These are phyloP conservation scores for Mallotus villosus DNA, from an alignment of 2,797 vertebrate genomes.

Conservation along the genomic window DNA sequence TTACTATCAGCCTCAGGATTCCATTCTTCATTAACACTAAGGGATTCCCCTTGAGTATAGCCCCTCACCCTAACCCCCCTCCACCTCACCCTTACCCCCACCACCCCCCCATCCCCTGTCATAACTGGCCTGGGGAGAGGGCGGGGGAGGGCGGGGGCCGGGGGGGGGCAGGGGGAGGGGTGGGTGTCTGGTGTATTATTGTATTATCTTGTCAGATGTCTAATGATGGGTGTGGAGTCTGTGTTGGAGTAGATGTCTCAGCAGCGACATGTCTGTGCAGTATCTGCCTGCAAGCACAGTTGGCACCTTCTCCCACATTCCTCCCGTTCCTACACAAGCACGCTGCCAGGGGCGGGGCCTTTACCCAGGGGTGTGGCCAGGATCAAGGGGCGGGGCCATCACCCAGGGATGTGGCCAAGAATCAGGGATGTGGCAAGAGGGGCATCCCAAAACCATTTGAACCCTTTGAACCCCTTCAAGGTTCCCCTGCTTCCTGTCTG, in stretches of 20 bases:
- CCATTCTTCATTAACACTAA: constrained; percentile 74
- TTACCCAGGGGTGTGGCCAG: too few species aligned
- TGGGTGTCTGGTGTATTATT: constrained; percentile 12
- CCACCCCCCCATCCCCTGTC: constrained; percentile 49
- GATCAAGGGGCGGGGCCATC: too few species aligned
- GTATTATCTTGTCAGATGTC: constrained; percentile 64
- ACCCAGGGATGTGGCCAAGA: too few species aligned
- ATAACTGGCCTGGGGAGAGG: too few species aligned
- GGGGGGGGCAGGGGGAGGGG: too few species aligned
- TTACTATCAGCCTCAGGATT: constrained; percentile 67
- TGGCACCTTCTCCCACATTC: background rate
- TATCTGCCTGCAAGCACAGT: background rate
- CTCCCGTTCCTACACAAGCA: background rate
- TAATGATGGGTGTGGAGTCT: constrained; percentile 68
- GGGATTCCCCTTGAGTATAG: constrained; percentile 63
- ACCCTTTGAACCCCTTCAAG: too few species aligned
- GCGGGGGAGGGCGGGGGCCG: too few species aligned
- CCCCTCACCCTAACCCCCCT: constrained; percentile 38
- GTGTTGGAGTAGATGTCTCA: constrained; percentile 36
- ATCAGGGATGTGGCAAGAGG: too few species aligned
- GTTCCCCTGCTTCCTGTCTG: too few species aligned
- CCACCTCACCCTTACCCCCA: constrained; percentile 53
- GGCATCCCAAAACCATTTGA: too few species aligned
- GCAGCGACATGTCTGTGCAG: constrained; percentile 67
- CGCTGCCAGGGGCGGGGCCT: too few species aligned